A percentile compares a stretch with the other conserved stretches of the same genome.
These are phyloP conservation scores for Salticus scenicus DNA, from an alignment of 2,888 invertebrate genomes.

Conservation along the genomic window DNA sequence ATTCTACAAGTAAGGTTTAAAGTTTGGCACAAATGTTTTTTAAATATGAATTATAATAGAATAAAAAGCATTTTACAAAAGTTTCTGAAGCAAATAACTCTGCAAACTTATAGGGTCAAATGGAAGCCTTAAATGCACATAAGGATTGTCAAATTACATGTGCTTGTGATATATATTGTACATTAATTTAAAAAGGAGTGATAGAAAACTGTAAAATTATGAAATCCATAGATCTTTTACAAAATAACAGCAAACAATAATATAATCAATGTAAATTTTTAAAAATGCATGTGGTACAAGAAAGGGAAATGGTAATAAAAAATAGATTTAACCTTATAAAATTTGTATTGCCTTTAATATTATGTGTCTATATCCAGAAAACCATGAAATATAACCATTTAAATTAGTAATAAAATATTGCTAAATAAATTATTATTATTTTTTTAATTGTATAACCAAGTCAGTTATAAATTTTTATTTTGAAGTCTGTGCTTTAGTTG, in stretches of 20 bases:
- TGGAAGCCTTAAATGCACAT: conserved; percentile 38
- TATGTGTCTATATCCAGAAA: too few species aligned
- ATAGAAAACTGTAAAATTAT: conserved; percentile 19
- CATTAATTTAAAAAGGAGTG: conserved; percentile 31
- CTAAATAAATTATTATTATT: too few species aligned
- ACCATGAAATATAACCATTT: conserved; percentile 8
- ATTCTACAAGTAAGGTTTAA: conserved; percentile 22
- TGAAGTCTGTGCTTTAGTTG: too few species aligned
- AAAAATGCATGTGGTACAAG: conserved; percentile 30
- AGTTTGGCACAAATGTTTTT: conserved; percentile 41
- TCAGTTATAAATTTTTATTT: too few species aligned
- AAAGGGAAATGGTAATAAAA: conserved; percentile 22
- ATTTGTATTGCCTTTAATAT: too few species aligned
- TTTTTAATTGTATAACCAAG: too few species aligned
- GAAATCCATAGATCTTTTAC: conserved; percentile 35
- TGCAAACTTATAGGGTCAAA: conserved; percentile 8
- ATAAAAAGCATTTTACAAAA: background rate
- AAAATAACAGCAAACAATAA: conserved; percentile 31
- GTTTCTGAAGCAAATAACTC: background rate
- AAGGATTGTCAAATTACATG: conserved; percentile 54
- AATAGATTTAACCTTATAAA: too few species aligned
- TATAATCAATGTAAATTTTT: too few species aligned
- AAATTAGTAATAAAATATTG: too few species aligned
- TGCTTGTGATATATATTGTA: conserved; percentile 42
- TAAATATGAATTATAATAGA: background rate